Evolutionary conservation across 2,888 invertebrate species (phyloP).

Genomic region (Nemoura dubitans): DNA sequence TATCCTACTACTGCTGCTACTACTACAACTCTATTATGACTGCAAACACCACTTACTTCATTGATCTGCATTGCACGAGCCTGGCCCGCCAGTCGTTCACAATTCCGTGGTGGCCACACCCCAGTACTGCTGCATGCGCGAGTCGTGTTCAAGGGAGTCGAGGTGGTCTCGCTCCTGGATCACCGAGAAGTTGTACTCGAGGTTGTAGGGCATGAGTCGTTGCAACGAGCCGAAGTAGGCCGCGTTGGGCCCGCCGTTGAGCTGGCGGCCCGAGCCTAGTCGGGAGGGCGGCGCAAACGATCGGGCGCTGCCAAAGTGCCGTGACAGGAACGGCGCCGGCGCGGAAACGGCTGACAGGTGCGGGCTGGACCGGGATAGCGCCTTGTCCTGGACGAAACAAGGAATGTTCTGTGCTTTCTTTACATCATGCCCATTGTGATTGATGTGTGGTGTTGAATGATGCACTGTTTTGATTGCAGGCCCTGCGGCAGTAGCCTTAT

Average conservation of each 20-base stretch:
- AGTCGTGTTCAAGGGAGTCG: slow-evolving; percentile 82
- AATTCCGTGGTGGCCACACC: slow-evolving; percentile 88
- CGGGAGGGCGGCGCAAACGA: slow-evolving; percentile 72
- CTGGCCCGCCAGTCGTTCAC: slow-evolving; percentile 58
- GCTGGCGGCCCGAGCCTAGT: slow-evolving; percentile 67
- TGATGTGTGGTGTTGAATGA: too few relatives aligned
- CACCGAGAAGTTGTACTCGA: slow-evolving; percentile 85
- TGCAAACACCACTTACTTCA: too few relatives aligned
- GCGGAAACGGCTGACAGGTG: slow-evolving; percentile 65
- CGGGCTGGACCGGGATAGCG: slow-evolving; percentile 70
- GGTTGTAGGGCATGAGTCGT: slow-evolving; percentile 82
- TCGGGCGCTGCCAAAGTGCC: slow-evolving; percentile 82
- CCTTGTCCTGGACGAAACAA: slow-evolving; percentile 24
- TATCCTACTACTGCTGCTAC: too few relatives aligned
- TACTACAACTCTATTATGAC: too few relatives aligned
- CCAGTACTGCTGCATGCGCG: slow-evolving; percentile 90
- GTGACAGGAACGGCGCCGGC: slow-evolving; percentile 66
- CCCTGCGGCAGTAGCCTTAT: too few relatives aligned
- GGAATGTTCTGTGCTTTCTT: too few relatives aligned
- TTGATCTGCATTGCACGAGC: neutral
- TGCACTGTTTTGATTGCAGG: too few relatives aligned
- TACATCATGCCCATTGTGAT: too few relatives aligned
- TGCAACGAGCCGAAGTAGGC: slow-evolving; percentile 89
- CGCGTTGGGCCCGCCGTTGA: slow-evolving; percentile 81
- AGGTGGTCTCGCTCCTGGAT: slow-evolving; percentile 78